These are phyloP conservation scores for Macaria liturata DNA, from an alignment of 2,888 invertebrate species.

Conservation along the genomic window DNA sequence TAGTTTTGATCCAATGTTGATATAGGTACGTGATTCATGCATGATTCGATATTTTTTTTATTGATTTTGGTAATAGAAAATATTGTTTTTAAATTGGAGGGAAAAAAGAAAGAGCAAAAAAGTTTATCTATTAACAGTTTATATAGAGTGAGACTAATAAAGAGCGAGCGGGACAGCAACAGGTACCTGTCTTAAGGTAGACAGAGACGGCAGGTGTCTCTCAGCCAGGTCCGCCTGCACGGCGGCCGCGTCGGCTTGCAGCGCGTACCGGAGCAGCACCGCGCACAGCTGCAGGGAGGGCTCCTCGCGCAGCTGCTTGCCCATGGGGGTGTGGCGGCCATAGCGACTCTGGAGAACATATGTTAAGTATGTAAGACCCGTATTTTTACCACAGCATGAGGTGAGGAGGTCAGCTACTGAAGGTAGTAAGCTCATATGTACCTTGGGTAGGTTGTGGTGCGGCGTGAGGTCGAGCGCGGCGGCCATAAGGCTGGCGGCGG, in stretches of 20 bases:
- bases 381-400: no score
- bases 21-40: no score
- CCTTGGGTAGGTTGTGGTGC: conserved; percentile 91
- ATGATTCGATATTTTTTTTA: no score
- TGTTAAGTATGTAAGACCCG: no score
- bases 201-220: conserved; percentile 92
- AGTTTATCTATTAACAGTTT: no score
- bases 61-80: no score
- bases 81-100: no score
- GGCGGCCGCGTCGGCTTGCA: conserved; percentile 88
- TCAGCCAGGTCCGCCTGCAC: conserved; percentile 93
- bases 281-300: conserved; percentile 97
- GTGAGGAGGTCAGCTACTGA: no score
- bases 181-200: conserved; percentile 92
- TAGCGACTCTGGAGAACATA: conserved; percentile 90
- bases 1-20: no score
- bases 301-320: conserved; percentile 96
- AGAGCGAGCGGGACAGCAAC: neutral
- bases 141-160: neutral
- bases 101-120: no score
- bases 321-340: conserved; percentile 92
- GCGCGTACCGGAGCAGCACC: conserved; percentile 92
- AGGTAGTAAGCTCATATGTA: conserved; percentile 46
- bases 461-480: conserved; percentile 95
- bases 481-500: conserved; percentile 97